These are phyloP conservation scores for Pollenia labialis DNA, from an alignment of 2,888 invertebrate species.

Conservation along the genomic window DNA sequence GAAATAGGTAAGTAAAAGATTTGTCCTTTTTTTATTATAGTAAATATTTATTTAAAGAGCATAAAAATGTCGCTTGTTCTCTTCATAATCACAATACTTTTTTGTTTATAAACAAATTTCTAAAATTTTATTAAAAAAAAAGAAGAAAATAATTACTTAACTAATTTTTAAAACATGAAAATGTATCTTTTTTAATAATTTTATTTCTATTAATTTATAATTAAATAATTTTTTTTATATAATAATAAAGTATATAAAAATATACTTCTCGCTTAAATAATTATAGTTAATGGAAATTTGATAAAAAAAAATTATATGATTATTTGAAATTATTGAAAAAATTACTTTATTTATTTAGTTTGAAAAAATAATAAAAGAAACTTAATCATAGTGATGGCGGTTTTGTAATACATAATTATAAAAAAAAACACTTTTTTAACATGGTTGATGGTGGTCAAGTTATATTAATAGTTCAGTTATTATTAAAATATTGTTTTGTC, in stretches of 20 bases:
- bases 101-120: constrained; percentile 81
- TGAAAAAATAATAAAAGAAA: constrained; percentile 21
- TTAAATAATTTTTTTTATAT: constrained; percentile 32
- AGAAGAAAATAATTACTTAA: constrained; percentile 59
- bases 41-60: constrained; percentile 75
- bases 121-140: constrained; percentile 80
- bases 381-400: constrained; percentile 69
- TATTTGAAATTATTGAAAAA: constrained; percentile 40
- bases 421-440: constrained; percentile 45
- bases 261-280: constrained; percentile 23
- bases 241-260: constrained; percentile 1
- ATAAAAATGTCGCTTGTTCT: constrained; percentile 74
- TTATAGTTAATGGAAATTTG: constrained; percentile 24
- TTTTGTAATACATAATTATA: constrained; percentile 52
- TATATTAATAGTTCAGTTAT: constrained; percentile 47
- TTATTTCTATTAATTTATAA: constrained; percentile 53
- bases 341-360: constrained; percentile 48
- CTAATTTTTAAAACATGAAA: constrained; percentile 63
- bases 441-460: constrained; percentile 63
- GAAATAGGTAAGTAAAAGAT: constrained; percentile 85
- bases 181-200: constrained; percentile 25
- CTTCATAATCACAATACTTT: constrained; percentile 83
- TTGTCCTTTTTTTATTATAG: constrained; percentile 66
- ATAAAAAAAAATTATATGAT: constrained; percentile 25
- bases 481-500: constrained; percentile 63